These are phyloP conservation scores for Littorina saxatilis DNA, from an alignment of 1,140 invertebrate genomes.

Conservation along the genomic window DNA sequence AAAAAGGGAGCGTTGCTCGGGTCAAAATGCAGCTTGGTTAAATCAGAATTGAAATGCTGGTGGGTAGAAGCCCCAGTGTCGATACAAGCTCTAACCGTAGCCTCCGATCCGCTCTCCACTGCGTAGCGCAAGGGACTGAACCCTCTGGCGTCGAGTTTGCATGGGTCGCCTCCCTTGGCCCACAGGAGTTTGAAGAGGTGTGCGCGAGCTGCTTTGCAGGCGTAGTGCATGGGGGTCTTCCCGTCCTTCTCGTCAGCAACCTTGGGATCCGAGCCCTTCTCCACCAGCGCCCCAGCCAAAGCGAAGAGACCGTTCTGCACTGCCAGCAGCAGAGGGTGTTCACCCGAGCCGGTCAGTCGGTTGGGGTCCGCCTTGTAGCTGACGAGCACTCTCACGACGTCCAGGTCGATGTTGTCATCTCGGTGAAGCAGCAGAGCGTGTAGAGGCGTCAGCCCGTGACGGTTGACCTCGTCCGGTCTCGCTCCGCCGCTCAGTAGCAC, in stretches of 20 bases:
- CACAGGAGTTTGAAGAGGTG: slow-evolving; percentile 4
- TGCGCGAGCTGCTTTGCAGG: background rate
- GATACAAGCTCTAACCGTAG: slow-evolving; percentile 8
- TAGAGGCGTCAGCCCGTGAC: slow-evolving; percentile 41
- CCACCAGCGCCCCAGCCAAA: slow-evolving; percentile 7
- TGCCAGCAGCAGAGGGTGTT: slow-evolving; percentile 5
- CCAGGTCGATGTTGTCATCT: background rate
- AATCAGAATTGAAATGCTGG: background rate
- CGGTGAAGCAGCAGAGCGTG: slow-evolving; percentile 35
- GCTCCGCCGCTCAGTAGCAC: slow-evolving; percentile 44
- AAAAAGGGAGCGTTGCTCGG: too few species aligned
- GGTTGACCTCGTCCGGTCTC: slow-evolving; percentile 46
- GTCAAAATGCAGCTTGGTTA: background rate
- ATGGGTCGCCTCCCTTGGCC: slow-evolving; percentile 30
- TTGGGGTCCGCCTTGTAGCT: slow-evolving; percentile 16
- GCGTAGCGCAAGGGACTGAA: slow-evolving; percentile 28
- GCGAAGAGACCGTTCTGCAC: background rate
- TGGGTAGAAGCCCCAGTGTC: background rate
- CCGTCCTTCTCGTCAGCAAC: background rate
- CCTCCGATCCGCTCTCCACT: background rate
- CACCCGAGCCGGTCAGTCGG: background rate
- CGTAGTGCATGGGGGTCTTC: slow-evolving; percentile 11
- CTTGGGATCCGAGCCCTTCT: slow-evolving; percentile 26
- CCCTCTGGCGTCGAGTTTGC: background rate
- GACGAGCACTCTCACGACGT: slow-evolving; percentile 15